Evolutionary conservation across 2,113 vertebrate genomes (phyloP).

Genomic region (Dipodomys stephensi): DNA sequence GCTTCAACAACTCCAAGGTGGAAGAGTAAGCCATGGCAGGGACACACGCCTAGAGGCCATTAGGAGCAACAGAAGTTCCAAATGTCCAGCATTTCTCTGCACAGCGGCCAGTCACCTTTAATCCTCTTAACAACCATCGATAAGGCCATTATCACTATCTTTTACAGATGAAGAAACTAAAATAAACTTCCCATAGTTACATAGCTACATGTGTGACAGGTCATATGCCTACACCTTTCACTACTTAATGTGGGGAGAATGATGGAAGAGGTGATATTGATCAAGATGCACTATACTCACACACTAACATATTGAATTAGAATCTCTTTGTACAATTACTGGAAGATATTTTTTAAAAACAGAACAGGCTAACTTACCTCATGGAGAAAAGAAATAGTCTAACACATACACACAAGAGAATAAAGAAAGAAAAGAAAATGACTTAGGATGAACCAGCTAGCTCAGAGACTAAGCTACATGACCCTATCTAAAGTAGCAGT

Average conservation of each 20-base stretch:
- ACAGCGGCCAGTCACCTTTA: background rate
- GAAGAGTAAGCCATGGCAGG: background rate
- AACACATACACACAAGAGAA: background rate
- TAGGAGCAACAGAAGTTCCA: background rate
- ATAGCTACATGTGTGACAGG: background rate
- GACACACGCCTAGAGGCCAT: background rate
- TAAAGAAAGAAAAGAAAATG: background rate
- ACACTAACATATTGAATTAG: too few relatives aligned
- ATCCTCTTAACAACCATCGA: constrained; percentile 3
- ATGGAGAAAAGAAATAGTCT: too few relatives aligned
- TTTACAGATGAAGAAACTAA: constrained; percentile 60
- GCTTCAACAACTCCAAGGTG: background rate
- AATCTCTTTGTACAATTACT: too few relatives aligned
- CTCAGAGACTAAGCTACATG: background rate
- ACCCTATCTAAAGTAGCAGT: background rate
- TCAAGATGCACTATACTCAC: too few relatives aligned
- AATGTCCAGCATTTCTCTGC: background rate
- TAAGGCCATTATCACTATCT: background rate
- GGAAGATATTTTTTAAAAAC: too few relatives aligned
- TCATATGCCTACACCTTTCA: background rate
- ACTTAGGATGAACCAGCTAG: background rate
- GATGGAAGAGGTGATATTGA: too few relatives aligned
- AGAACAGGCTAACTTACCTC: too few relatives aligned
- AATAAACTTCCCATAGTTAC: constrained; percentile 15
- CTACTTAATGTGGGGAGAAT: background rate